These are phyloP conservation scores for Thalassoma bifasciatum DNA, from an alignment of 2,113 vertebrate species.

Conservation along the genomic window DNA sequence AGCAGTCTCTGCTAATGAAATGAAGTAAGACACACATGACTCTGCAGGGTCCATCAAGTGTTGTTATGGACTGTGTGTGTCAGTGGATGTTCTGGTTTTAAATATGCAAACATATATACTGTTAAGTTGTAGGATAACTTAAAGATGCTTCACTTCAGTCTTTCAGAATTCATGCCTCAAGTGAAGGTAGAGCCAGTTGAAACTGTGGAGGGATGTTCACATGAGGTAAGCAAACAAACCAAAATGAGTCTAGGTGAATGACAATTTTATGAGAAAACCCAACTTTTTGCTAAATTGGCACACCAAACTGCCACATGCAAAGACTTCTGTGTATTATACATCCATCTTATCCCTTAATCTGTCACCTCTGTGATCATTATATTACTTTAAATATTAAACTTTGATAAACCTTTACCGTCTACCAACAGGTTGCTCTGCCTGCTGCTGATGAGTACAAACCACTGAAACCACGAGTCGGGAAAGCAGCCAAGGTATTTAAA, in stretches of 20 bases:
- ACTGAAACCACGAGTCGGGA: constrained; percentile 91
- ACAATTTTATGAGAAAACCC: neutral
- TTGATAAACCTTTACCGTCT: neutral
- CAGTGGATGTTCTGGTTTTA: too few species aligned
- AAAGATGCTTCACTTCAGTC: constrained; percentile 74
- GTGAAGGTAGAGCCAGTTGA: constrained; percentile 95
- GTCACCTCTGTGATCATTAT: too few species aligned
- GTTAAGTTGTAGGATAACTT: neutral
- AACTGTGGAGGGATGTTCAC: constrained; percentile 94
- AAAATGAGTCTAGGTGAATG: neutral
- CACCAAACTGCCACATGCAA: too few species aligned
- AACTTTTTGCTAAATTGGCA: neutral
- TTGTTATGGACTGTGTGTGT: neutral
- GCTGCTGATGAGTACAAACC: constrained; percentile 88
- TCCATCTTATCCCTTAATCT: too few species aligned
- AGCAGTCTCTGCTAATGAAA: constrained; percentile 83
- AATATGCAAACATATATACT: neutral
- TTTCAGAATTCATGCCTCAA: constrained; percentile 94
- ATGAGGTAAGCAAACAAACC: constrained; percentile 85
- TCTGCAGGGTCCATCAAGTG: neutral
- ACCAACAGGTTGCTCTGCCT: constrained; percentile 92
- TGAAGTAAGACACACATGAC: constrained; percentile 83
- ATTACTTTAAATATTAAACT: neutral
- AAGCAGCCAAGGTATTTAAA: constrained; percentile 91
- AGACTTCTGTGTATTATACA: too few species aligned